Base-by-base conservation (phyloP, 2,797 vertebrate genomes). In the Peromyscus nudipes region DNA sequence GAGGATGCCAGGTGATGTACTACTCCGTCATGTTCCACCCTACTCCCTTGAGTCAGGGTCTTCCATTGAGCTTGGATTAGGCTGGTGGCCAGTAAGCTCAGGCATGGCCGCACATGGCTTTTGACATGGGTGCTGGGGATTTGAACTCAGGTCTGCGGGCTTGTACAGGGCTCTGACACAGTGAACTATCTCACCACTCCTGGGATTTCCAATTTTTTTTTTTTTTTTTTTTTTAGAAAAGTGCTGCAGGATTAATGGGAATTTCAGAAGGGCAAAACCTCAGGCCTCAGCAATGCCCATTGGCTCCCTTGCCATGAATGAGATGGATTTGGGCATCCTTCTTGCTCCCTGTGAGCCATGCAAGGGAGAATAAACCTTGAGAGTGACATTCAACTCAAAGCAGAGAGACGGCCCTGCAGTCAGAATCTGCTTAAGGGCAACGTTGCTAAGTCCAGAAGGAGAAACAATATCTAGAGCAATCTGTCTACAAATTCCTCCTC, bases 351-450 rank as follows among this genome's bases (percentile, higher is more conserved):
- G 16, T 8, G 62, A 85, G 81, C 34, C 13, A 40, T 34, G 46
- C 6, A 16, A 62, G 17, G 27, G 69, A 69, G 77, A 79, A 77
- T 34, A 62, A 55, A 49, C 87, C 69, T 71, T 10, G 37, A 83
- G 64, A 76, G 34, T 27, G 1, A 69, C 31, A 23, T 23, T 31
- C 67, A 94, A 23, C 34, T 14, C 34, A 60, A 89, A 84, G 37
- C 23, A 14, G 34, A 86, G 43, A 89, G 57, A 40, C 8, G 8
- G 67, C 73, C 25, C 23, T 37, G 31, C 7, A 6, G 27, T 77
- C 69, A 46, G 97, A 84, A 73, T 69, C 96, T 71, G 92, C 93
- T 71, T 31, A 34, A 96, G 80, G 76, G 71, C 69, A 80, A 46
- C 49, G 0, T 1, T 12, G 31, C 65, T 40, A 57, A 85, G 65